phyloP scores from a whole-genome alignment of 2,113 vertebrate genomes.

The Panthera tigris region DNA sequence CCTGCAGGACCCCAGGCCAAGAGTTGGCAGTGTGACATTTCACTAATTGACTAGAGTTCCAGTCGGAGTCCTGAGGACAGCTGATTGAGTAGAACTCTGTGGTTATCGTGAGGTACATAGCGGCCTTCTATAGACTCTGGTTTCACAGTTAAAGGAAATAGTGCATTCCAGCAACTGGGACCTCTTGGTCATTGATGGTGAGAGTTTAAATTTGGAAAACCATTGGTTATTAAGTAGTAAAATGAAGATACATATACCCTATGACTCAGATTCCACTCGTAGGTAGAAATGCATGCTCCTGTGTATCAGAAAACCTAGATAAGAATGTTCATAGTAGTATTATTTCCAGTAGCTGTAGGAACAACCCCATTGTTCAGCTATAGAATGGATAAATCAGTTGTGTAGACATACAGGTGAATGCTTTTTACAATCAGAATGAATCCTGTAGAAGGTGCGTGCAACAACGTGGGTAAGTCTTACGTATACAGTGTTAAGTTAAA shows the following conservation, averaged over 20 bases:
- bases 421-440: not conserved
- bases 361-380: not conserved
- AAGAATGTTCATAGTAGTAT: not conserved
- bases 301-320: not conserved
- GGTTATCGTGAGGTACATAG: not conserved
- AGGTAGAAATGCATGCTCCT: not conserved
- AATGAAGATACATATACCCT: not conserved
- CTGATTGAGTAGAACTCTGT: not conserved
- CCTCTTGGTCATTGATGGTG: not conserved
- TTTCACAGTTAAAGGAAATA: not conserved
- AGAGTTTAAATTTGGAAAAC: not conserved
- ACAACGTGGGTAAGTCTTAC: not conserved
- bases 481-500: not conserved
- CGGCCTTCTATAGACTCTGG: not conserved
- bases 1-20: not conserved
- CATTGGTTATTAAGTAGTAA: not conserved
- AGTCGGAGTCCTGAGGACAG: not conserved
- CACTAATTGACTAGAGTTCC: not conserved
- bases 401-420: not conserved
- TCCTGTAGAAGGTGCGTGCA: not conserved
- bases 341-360: not conserved
- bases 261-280: not conserved
- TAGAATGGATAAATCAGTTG: not conserved
- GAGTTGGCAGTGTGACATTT: not conserved
- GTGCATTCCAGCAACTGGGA: not conserved